Evolutionary conservation across 2,797 vertebrate species (phyloP).

Genomic region (Ceyx erithaca): DNA sequence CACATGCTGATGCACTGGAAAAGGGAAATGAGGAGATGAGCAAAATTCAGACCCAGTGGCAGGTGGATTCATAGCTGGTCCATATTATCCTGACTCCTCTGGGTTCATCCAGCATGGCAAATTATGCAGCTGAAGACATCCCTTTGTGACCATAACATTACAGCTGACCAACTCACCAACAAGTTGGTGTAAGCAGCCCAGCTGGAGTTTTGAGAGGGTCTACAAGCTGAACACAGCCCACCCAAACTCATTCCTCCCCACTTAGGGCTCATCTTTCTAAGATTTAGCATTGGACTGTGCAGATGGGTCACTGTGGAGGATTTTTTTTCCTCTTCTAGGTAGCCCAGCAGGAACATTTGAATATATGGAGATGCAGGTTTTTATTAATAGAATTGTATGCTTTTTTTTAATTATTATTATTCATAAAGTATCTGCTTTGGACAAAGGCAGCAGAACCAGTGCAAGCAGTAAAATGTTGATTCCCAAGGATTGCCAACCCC

Average conservation of each 20-base stretch:
- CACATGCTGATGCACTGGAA: conserved; percentile 34
- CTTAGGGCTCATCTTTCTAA: not conserved
- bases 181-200: not conserved
- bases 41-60: not conserved
- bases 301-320: not conserved
- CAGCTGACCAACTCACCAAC: rapidly evolving
- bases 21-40: not conserved
- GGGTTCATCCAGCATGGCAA: not conserved
- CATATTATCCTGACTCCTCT: not conserved
- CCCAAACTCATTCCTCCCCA: not conserved
- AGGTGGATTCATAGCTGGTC: not conserved
- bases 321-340: not conserved
- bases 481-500: conserved; percentile 61
- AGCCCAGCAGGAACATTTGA: not conserved
- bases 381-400: not conserved
- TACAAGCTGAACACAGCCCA: not conserved
- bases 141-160: not conserved
- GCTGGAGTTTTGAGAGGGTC: not conserved
- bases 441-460: not conserved
- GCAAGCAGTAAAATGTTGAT: conserved; percentile 39
- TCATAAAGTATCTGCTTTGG: not conserved
- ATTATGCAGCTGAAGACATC: not conserved
- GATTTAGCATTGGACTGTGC: not conserved
- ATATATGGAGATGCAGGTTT: not conserved
- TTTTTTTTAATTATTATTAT: not conserved